Conservation (phyloP, 2,113 vertebrate species). For the Zosterops hypoxanthus region DNA sequence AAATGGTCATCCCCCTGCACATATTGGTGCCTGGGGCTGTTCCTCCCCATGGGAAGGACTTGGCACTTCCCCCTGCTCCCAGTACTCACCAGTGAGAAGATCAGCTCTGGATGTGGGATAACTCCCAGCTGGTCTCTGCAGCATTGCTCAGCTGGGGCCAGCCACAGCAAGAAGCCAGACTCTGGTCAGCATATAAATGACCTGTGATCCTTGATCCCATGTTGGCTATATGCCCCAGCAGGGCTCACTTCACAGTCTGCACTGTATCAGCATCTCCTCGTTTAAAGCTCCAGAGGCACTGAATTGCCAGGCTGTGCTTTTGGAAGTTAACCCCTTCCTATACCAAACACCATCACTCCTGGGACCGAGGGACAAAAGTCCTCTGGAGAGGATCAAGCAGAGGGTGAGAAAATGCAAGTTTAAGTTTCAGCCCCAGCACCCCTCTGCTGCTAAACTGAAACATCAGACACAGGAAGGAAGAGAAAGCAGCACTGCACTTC, state of each 20-base stretch:
- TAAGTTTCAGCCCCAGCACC: neutral
- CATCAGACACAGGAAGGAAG: neutral
- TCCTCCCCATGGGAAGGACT: neutral
- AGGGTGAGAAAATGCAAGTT: neutral
- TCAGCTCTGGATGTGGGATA: neutral
- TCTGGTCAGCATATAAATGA: neutral
- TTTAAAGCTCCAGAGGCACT: neutral
- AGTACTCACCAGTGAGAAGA: no score
- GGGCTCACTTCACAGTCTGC: neutral
- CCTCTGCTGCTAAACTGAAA: neutral
- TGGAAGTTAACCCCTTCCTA: neutral
- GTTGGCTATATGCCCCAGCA: neutral
- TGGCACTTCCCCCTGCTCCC: neutral
- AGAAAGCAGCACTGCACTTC: neutral
- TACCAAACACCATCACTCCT: neutral
- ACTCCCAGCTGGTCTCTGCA: neutral
- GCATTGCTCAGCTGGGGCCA: neutral
- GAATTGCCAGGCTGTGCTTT: neutral
- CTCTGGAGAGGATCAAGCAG: neutral
- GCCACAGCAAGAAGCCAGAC: neutral
- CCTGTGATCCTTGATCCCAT: neutral
- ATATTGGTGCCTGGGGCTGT: neutral
- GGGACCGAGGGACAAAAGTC: neutral
- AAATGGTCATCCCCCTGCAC: rapidly evolving
- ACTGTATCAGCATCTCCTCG: neutral